Base-by-base conservation (phyloP, 2,888 invertebrate genomes). In the Tachina grossa region DNA sequence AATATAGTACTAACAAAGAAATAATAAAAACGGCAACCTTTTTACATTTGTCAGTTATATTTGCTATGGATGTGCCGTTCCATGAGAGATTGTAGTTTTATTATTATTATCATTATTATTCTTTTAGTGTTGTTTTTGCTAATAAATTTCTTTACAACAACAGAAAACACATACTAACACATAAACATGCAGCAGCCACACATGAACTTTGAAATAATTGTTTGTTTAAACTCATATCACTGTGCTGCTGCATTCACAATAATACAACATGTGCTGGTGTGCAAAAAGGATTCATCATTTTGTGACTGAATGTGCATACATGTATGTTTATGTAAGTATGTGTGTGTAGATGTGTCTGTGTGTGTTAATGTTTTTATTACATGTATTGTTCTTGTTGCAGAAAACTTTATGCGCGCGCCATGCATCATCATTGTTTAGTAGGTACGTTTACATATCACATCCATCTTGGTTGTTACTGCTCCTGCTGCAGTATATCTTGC, bases 391-490 rank as follows among this genome's bases (percentile, higher is more conserved):
- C 66, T 72, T 79, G 51, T 83, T 83, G 87, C 88, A 88, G 90
- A 89, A 31, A 31, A 87, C 77, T 87, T 88, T 89, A 72, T 84
- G 82, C 78, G 82, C 84, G 90, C 88, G 89, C 89, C 90, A 90
- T 90, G 90, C 91, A 90, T 90, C 90, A 90, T 90, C 88, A 89
- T 89, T 75, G 75, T 75, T 81, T 69, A 61, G 68, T 75, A 61
- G 13, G 45, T 75, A 81, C 74, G 75, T 89, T 89, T 89, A 90
- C 89, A 91, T 90, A 90, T 89, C 91, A 85, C 82, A 90, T 90
- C 89, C 90, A 90, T 90, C 91, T 90, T 80, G 51, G 61, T 74
- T 83, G 82, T 85, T 77, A 75, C 79, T 85, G 66, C 31, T 74
- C 10, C 14, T 81, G 59, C 39, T 61, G 43, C 16, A 68, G 9